These are phyloP conservation scores for Megathymus violae DNA, from an alignment of 1,140 invertebrate genomes.

Conservation along the genomic window DNA sequence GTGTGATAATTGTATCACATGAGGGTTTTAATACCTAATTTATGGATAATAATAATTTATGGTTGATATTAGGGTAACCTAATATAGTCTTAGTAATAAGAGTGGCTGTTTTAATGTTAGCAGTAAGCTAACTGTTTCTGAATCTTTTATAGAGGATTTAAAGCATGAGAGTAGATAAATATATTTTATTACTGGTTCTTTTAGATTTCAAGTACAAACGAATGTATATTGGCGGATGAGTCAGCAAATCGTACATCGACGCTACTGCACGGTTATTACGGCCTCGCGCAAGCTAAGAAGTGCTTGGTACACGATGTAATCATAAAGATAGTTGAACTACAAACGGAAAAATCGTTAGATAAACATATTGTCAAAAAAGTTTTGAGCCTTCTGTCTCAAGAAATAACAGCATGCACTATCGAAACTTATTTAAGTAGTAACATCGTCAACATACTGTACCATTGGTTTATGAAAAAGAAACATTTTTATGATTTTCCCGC, in stretches of 20 bases:
- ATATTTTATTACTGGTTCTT: constrained; percentile 44
- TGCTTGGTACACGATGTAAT: constrained; percentile 51
- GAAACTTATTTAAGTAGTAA: constrained; percentile 57
- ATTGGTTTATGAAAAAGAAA: constrained; percentile 59
- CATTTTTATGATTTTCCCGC: constrained; percentile 57
- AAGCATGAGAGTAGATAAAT: too few species aligned
- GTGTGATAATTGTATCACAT: too few species aligned
- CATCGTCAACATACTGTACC: constrained; percentile 54
- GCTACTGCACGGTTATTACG: constrained; percentile 61
- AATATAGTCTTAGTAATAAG: too few species aligned
- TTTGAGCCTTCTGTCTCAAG: constrained; percentile 52
- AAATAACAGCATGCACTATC: constrained; percentile 41
- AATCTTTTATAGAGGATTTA: too few species aligned
- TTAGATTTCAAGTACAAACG: constrained; percentile 56
- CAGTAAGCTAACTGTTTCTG: too few species aligned
- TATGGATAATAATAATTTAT: too few species aligned
- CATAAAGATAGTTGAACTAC: constrained; percentile 49
- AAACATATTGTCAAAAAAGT: constrained; percentile 55
- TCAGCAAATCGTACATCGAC: constrained; percentile 68
- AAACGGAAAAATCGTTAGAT: constrained; percentile 61
- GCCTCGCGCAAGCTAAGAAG: constrained; percentile 52
- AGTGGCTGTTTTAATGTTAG: too few species aligned
- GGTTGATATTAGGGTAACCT: too few species aligned
- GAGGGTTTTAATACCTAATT: too few species aligned
- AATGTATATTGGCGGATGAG: constrained; percentile 69